Percentiles rank a stretch among this genome's conserved stretches.
Evolutionary conservation across 2,888 invertebrate genomes (phyloP).

Genomic region (Balanococcus diminutus): DNA sequence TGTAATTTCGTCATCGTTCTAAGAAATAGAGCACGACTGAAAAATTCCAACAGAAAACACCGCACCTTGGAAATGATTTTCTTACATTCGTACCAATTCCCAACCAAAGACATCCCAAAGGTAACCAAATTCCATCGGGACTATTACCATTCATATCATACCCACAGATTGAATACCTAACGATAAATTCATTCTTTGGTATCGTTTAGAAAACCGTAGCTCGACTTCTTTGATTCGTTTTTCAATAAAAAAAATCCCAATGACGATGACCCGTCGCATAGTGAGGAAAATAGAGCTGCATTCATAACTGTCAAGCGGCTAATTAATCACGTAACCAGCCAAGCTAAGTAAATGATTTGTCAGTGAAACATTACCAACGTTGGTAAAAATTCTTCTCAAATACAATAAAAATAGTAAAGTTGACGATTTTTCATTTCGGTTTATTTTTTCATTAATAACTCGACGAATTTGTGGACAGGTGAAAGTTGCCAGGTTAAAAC

Average conservation of each 20-base stretch:
- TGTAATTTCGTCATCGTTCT: too few relatives aligned
- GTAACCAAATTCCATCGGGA: slow-evolving; percentile 32
- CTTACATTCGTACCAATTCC: not conserved
- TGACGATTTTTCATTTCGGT: not conserved
- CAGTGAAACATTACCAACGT: not conserved
- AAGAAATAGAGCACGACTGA: slow-evolving; percentile 10
- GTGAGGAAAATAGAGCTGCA: slow-evolving; percentile 3
- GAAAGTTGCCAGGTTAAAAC: not conserved
- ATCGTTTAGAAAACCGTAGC: not conserved
- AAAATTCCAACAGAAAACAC: slow-evolving; percentile 38
- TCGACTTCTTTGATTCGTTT: slow-evolving; percentile 3
- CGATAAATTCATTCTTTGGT: not conserved
- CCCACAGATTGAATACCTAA: not conserved
- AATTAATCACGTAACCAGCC: slow-evolving; percentile 1
- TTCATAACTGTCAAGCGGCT: not conserved
- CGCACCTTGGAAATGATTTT: slow-evolving; percentile 45
- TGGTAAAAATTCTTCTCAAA: not conserved
- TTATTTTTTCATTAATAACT: not conserved
- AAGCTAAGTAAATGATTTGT: not conserved
- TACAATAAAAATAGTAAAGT: not conserved
- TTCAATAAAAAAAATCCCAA: not conserved
- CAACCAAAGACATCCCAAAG: not conserved
- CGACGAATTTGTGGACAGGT: not conserved
- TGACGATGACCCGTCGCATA: not conserved
- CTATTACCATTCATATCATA: not conserved